Evolutionary conservation across 2,888 invertebrate genomes (phyloP), one percentile per base, ranked within the genome.

Genomic region (Mesodorylaimus sp.): DNA sequence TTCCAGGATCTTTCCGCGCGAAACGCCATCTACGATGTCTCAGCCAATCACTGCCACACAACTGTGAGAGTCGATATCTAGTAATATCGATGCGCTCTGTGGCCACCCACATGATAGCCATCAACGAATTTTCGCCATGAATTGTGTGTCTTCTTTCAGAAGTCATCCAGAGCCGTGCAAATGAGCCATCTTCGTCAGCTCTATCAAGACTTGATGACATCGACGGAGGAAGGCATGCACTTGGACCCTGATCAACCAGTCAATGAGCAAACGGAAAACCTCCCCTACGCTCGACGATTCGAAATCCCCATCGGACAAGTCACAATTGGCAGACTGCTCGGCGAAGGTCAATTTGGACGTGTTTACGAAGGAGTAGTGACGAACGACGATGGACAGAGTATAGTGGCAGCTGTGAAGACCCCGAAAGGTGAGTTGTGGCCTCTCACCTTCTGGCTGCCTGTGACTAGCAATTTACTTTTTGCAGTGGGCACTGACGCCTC

Each of bases 391-490:
- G 75, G 77, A 37, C 73, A 75, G 2, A 80, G 83, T 0, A 79
- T 77, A 0, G 91, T 91, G 0, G 93, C 93, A 1, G 89, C 93
- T 0, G 88, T 93, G 0, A 93, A 93, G 73, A 89, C 85, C 84
- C 51, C 51, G 21, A 29, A 16, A 19, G 48, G 49, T 29, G 45
- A 39, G 19, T 19, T 21, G 42, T 19, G 7, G 7, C 24, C 21
- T 10, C 10, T 19, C 24, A 7, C n/a, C 7, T n/a, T 7, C 7
- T 19, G 7, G 10, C 7, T 42, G 42, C n/a, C 7, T 42, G 7
- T 7, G 21, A 42, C 24, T 13, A 10, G 10, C 10, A 42, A 27
- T 5, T 13, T 25, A 24, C 25, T 45, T 24, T 13, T 60, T 58
- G 13, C 55, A 68, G 79, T 70, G 56, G 80, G 81, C 43, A 81